Evolutionary conservation across 1,140 invertebrate species (phyloP), one percentile per base, ranked within the genome.

Genomic region (Caerostris darwini): DNA sequence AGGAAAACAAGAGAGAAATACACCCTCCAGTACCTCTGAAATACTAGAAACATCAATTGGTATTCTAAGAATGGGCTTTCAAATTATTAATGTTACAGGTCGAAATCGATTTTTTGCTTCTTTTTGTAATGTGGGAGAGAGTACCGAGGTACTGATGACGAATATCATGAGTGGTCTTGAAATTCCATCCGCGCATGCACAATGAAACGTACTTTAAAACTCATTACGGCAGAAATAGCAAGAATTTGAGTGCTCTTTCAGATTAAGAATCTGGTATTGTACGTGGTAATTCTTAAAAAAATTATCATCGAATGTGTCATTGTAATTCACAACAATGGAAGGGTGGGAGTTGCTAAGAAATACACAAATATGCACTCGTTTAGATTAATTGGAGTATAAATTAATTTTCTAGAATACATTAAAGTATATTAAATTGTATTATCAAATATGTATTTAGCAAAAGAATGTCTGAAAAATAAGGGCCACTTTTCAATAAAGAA

Each of bases 31-130:
- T 14, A 19, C 54, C 54, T 86, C 17, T 17, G 8, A 86, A 86
- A 90, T 90, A 86, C 57, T 54, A 92, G 82, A 69, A 92, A 85
- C n/a, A 59, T 82, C 53, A 71, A 92, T 92, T 92, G 91, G 82
- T 86, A 92, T 92, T 92, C 82, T 57, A 69, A 92, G 54, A 83
- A 71, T 14, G 19, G 14, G 56, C 59, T n/a, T 69, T 71, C 82
- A 92, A 92, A 92, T 92, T 89, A 89, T 69, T 86, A 92, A 81
- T n/a, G 77, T 86, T 86, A 64, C 54, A 58, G 53, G 83, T 61
- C 50, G 61, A 34, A 64, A 92, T 85, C 56, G 54, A 92, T 86
- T 92, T 92, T 85, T 10, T n/a, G 6, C 61, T 19, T n/a, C 5
- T 12, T 77, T 77, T 5, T 77, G 71, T 53, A 10, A 12, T 10